Evolutionary conservation across 2,888 invertebrate genomes (phyloP).

Genomic region (Tachina fera): DNA sequence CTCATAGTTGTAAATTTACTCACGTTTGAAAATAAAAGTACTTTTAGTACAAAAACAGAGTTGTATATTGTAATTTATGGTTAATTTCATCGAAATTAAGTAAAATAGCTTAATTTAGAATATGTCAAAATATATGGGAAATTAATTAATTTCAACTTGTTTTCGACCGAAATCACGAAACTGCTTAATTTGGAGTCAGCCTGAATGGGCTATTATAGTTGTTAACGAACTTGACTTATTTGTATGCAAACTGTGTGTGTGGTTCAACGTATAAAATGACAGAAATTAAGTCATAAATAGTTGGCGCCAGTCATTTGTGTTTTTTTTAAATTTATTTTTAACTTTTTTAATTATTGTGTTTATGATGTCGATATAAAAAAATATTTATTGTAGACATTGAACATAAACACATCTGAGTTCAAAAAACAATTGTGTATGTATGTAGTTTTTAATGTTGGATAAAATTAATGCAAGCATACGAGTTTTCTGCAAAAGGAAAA

Average conservation of each 20-base stretch:
- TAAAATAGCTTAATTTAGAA: no score
- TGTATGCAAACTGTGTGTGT: slow-evolving; percentile 55
- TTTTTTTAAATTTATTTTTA: background rate
- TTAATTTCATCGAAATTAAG: no score
- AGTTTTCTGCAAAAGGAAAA: background rate
- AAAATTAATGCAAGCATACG: background rate
- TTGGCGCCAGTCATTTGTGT: slow-evolving; percentile 63
- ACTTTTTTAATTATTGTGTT: slow-evolving; percentile 42
- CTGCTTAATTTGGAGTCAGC: no score
- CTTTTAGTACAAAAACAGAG: no score
- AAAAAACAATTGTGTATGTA: background rate
- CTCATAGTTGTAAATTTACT: no score
- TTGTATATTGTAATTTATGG: no score
- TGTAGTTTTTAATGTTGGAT: background rate
- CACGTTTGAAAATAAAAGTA: no score
- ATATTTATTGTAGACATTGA: background rate
- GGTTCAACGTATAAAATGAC: slow-evolving; percentile 49
- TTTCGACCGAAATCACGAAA: no score
- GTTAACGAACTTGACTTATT: slow-evolving; percentile 39
- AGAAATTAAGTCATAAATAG: slow-evolving; percentile 55
- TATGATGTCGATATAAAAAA: background rate
- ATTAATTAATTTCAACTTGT: no score
- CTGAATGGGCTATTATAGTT: no score
- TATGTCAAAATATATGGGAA: no score
- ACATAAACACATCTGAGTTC: background rate